Base-by-base conservation (phyloP, 1,140 invertebrate species). In the Drosophila athabasca region DNA sequence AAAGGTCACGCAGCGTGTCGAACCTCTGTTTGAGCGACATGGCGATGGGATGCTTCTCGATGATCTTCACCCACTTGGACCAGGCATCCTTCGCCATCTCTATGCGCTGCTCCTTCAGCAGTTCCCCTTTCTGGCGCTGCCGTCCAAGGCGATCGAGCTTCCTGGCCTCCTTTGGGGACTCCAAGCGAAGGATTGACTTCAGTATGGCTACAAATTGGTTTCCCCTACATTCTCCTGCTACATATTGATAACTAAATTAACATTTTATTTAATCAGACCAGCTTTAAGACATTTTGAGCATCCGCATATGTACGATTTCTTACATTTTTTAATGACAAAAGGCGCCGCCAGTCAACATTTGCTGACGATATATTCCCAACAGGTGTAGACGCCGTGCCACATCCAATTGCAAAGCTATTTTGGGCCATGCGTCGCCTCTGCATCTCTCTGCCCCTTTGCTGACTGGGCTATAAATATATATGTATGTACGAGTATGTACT, bases 381-480 rank as follows among this genome's bases (percentile, higher is more conserved):
- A 85, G 82, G 82, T 85, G 82, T 87, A 85, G 77, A 78, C 69
- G 76, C 50, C 54, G 59, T 17, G 46, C 68, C 68, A 71, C 67
- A 69, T 58, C 45, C 65, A 58, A 70, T 69, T 69, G 67, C 65
- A 70, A 19, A 54, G 51, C 67, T 70, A 70, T 70, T 70, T 70
- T 70, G 45, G 65, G 67, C 43, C 65, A 69, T 58, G 67, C 50
- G 50, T 53, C 51, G 44, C n/a, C 41, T 22, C 31, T 26, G 15
- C 6, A 26, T 24, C 15, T 11, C 19, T 31, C 24, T 39, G 11
- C 48, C 31, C 15, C 19, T 24, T 43, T 19, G 29, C 66, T 52
- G 52, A 65, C 24, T 41, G 39, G 8, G 35, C 82, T 74, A 85
- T 78, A 85, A 81, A 85, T 85, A 83, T 49, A 55, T 46, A 26